Percentiles rank a stretch among this genome's conserved stretches.
These are phyloP conservation scores for Shinisaurus crocodilurus DNA, from an alignment of 2,113 vertebrate species.

Conservation along the genomic window DNA sequence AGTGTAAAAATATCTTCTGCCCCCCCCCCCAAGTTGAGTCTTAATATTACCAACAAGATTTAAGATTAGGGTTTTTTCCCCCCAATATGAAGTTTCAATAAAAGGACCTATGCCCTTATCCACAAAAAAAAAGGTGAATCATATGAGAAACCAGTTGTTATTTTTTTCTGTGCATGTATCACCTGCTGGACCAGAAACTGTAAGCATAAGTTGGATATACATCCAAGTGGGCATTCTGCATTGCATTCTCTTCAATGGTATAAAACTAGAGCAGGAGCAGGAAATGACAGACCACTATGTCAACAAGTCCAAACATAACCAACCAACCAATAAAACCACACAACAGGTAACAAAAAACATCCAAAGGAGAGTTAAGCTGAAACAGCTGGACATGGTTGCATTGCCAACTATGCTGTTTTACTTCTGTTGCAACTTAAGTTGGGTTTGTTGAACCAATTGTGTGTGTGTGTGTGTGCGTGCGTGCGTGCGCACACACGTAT, in stretches of 20 bases:
- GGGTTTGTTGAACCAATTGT: background rate
- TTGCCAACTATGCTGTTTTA: background rate
- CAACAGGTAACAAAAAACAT: background rate
- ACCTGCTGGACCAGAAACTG: background rate
- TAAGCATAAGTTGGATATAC: background rate
- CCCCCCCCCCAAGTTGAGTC: too few species aligned
- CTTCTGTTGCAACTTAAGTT: background rate
- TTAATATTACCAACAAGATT: too few species aligned
- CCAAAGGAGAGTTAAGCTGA: background rate
- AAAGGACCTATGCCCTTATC: too few species aligned
- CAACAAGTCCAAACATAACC: background rate
- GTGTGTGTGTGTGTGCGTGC: too few species aligned
- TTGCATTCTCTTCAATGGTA: background rate
- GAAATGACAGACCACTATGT: background rate
- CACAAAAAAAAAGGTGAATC: background rate
- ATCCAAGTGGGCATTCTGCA: background rate
- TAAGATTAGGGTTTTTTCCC: too few species aligned
- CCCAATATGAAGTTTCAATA: too few species aligned
- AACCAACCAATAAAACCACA: background rate
- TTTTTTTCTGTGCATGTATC: too few species aligned
- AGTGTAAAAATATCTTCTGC: too few species aligned
- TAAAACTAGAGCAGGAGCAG: background rate
- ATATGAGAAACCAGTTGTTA: background rate
- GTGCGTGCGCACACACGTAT: background rate
- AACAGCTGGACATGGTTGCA: background rate